A percentile compares a stretch with the other conserved stretches of the same genome.
These are phyloP conservation scores for Dromiciops gliroides DNA, from an alignment of 2,113 vertebrate species.

Conservation along the genomic window DNA sequence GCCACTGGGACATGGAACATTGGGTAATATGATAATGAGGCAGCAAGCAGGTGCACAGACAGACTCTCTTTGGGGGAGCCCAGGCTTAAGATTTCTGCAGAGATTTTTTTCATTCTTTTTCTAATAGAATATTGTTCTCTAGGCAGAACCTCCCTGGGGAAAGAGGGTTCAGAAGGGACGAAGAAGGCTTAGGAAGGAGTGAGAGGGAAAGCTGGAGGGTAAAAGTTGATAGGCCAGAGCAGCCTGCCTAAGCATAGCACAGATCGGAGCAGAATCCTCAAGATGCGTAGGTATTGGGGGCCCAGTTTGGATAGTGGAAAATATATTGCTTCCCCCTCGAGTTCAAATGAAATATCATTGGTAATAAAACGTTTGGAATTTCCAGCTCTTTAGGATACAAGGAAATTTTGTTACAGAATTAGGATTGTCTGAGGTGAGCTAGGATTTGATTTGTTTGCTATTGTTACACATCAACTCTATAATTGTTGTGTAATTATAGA, in stretches of 20 bases:
- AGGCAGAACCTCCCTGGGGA: neutral
- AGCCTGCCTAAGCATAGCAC: accelerated
- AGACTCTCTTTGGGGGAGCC: neutral
- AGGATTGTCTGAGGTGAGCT: constrained; percentile 65
- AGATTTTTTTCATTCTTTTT: neutral
- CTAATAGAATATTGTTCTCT: neutral
- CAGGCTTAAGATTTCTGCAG: neutral
- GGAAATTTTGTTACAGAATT: constrained; percentile 56
- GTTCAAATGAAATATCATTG: constrained; percentile 68
- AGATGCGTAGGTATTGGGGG: neutral
- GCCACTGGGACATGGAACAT: neutral
- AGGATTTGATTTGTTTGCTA: constrained; percentile 49
- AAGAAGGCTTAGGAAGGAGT: neutral
- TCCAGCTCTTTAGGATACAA: constrained; percentile 43
- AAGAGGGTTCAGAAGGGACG: neutral
- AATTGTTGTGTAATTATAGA: constrained; percentile 44
- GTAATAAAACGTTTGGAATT: constrained; percentile 59
- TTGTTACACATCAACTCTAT: constrained; percentile 29
- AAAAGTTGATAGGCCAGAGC: neutral
- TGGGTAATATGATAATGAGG: neutral
- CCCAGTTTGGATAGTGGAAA: constrained; percentile 36
- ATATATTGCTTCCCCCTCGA: constrained; percentile 47
- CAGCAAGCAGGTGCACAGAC: neutral
- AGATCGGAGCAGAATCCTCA: neutral
- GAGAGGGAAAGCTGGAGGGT: neutral